phyloP scores from a whole-genome alignment of 2,113 vertebrate species.

The Raphicerus campestris region DNA sequence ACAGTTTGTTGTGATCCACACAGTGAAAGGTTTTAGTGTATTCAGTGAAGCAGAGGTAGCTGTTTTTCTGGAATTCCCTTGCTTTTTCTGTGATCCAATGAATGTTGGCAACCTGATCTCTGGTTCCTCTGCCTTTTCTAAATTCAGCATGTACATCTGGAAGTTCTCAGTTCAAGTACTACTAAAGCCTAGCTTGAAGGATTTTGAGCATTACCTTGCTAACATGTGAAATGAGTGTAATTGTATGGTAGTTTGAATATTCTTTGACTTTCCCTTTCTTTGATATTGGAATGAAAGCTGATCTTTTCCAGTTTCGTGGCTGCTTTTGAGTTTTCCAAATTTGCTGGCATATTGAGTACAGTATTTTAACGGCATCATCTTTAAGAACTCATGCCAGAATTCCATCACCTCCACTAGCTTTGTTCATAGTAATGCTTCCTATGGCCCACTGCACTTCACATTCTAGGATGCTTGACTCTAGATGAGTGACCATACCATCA shows the following conservation, averaged over 20 bases:
- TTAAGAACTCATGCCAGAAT: neutral
- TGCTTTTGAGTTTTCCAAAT: neutral
- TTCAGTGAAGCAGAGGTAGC: neutral
- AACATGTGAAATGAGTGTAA: neutral
- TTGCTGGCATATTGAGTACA: neutral
- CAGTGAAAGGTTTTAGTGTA: neutral
- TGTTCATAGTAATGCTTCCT: neutral
- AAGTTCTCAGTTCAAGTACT: neutral
- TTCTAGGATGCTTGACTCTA: neutral
- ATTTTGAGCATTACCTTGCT: neutral
- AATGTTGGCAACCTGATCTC: neutral
- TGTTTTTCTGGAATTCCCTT: neutral
- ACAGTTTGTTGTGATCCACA: neutral
- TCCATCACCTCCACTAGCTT: neutral
- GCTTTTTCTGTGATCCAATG: neutral
- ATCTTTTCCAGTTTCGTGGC: neutral
- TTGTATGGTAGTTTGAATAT: neutral
- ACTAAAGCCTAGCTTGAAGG: neutral
- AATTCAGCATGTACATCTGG: neutral
- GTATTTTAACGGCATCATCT: neutral
- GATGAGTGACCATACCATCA: neutral
- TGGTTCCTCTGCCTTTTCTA: neutral
- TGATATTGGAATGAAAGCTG: neutral
- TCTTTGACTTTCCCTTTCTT: neutral
- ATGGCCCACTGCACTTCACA: neutral